phyloP scores from a whole-genome alignment of 2,888 invertebrate species.

The Chymomyza amoena region DNA sequence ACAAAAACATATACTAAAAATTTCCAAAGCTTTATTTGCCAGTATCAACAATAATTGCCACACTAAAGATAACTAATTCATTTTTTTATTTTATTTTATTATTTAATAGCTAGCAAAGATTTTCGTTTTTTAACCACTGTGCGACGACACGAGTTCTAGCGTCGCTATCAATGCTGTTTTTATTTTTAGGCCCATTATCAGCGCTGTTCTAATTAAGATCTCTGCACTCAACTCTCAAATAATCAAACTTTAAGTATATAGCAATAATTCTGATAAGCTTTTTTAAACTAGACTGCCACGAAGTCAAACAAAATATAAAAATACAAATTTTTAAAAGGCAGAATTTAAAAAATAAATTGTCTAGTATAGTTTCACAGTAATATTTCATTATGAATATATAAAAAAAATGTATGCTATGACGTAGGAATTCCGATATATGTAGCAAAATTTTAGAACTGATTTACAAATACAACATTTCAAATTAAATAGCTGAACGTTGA shows the following conservation, averaged over 20 bases:
- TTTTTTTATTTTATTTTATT: too few species aligned
- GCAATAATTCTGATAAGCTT: background rate
- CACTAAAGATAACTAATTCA: background rate
- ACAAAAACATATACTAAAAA: background rate
- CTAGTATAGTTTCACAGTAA: too few species aligned
- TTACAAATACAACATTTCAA: too few species aligned
- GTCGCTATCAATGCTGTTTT: slow-evolving; percentile 55
- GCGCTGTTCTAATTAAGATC: slow-evolving; percentile 69
- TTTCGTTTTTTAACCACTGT: too few species aligned
- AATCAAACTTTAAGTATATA: slow-evolving; percentile 15
- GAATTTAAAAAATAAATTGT: too few species aligned
- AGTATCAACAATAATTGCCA: slow-evolving; percentile 20
- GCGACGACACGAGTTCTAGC: slow-evolving; percentile 45
- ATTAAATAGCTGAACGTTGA: too few species aligned
- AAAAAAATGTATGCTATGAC: too few species aligned
- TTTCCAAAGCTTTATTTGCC: background rate
- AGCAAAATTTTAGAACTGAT: too few species aligned
- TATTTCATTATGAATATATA: too few species aligned
- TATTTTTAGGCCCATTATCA: slow-evolving; percentile 66
- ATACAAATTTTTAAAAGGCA: too few species aligned
- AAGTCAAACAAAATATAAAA: background rate
- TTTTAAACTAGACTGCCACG: background rate
- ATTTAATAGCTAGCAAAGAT: too few species aligned
- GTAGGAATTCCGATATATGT: too few species aligned
- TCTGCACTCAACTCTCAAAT: slow-evolving; percentile 53